Percentiles rank a stretch among this genome's conserved stretches.
Conservation (phyloP, 2,113 vertebrate species). For the Accipiter cooperii region DNA sequence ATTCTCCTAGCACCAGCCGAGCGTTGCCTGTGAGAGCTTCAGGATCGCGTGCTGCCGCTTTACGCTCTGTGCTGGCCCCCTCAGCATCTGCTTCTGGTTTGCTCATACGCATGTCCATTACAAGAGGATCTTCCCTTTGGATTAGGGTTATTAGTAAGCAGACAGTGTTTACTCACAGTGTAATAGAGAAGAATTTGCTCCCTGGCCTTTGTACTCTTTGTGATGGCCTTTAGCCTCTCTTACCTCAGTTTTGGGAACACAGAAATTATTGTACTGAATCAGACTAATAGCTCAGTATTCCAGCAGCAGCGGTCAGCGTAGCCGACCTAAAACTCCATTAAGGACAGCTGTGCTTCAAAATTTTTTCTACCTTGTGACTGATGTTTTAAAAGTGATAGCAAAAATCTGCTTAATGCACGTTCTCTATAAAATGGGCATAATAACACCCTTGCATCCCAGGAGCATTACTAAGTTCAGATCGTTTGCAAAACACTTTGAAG, state of each 20-base stretch:
- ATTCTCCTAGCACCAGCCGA: not conserved
- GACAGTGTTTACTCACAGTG: not conserved
- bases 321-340: not conserved
- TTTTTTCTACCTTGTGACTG: not conserved
- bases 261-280: not conserved
- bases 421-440: not conserved
- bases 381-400: not conserved
- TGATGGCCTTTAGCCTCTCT: not conserved
- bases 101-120: fast-evolving
- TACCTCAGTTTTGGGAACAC: not conserved
- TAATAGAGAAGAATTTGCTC: not conserved
- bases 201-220: not conserved
- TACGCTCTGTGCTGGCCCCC: not conserved
- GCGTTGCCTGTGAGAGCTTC: too few species aligned
- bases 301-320: not conserved
- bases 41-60: not conserved
- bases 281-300: not conserved
- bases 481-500: not conserved
- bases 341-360: not conserved
- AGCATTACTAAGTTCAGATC: not conserved
- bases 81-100: not conserved
- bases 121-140: not conserved
- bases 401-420: not conserved
- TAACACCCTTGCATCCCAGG: not conserved
- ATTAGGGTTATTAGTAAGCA: not conserved